Evolutionary conservation across 2,888 invertebrate genomes (phyloP).

Genomic region (Hecatera dysodea): DNA sequence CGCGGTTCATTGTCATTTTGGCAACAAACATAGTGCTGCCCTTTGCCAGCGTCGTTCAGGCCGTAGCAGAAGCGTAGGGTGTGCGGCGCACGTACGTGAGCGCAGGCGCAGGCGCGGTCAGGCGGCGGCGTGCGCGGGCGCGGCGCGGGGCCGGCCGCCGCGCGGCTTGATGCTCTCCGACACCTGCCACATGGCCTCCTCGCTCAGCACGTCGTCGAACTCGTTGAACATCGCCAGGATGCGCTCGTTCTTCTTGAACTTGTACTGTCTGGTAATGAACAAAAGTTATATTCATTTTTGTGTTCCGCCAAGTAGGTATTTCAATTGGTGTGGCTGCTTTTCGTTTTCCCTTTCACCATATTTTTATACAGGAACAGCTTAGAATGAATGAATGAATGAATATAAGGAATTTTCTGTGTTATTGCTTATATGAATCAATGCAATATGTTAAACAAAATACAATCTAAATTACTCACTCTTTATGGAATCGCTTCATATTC

Average conservation of each 20-base stretch:
- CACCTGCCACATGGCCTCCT: slow-evolving; percentile 99
- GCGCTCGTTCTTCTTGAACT: slow-evolving; percentile 97
- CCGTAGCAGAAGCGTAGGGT: no score
- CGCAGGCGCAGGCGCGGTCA: slow-evolving; percentile 35
- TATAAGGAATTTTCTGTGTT: no score
- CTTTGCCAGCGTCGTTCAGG: no score
- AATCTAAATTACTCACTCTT: slow-evolving; percentile 93
- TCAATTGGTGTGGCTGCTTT: neutral
- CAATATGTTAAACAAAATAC: neutral
- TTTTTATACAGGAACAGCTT: no score
- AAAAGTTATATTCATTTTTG: slow-evolving; percentile 32
- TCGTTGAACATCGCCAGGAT: slow-evolving; percentile 99
- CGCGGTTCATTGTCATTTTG: neutral
- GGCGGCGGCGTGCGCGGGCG: slow-evolving; percentile 72
- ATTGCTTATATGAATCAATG: no score
- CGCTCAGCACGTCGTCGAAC: slow-evolving; percentile 98
- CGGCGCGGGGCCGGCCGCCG: slow-evolving; percentile 90
- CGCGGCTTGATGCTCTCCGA: slow-evolving; percentile 99
- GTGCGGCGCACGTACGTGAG: slow-evolving; percentile 5
- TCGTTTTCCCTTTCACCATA: neutral
- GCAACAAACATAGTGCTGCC: neutral
- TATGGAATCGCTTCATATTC: slow-evolving; percentile 99
- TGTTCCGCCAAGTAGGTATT: no score
- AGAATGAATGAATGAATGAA: no score
- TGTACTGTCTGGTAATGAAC: slow-evolving; percentile 95